phyloP scores from a whole-genome alignment of 1,140 invertebrate genomes.

The Sycophila sp. region DNA sequence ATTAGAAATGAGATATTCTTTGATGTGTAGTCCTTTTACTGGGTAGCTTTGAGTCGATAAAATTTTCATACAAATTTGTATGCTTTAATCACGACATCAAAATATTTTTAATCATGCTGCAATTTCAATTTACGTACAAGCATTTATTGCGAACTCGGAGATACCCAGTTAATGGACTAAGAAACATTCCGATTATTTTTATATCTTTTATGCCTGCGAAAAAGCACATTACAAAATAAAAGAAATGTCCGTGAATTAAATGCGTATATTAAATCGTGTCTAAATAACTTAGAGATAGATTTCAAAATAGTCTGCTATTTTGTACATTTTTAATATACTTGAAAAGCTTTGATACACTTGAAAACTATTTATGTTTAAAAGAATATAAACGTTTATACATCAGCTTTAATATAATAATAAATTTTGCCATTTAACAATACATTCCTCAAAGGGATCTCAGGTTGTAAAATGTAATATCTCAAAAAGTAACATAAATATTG shows the following conservation, averaged over 20 bases:
- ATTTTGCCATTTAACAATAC: conserved; percentile 8
- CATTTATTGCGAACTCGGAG: no score
- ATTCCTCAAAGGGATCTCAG: conserved; percentile 35
- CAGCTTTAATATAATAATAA: conserved; percentile 12
- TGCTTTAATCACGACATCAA: no score
- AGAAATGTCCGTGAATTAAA: neutral
- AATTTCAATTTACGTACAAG: no score
- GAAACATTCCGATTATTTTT: conserved; percentile 30
- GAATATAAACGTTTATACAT: neutral
- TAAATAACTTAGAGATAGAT: conserved; percentile 4
- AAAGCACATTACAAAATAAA: neutral
- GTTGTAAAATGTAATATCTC: conserved; percentile 16
- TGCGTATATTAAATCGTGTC: neutral
- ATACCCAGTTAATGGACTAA: no score
- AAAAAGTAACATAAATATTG: neutral
- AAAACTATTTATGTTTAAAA: conserved; percentile 8
- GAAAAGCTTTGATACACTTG: conserved; percentile 25
- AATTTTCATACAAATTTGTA: no score
- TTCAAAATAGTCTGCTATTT: conserved; percentile 3
- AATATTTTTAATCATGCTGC: no score
- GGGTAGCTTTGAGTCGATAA: no score
- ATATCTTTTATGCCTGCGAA: neutral
- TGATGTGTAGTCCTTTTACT: no score
- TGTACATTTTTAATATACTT: conserved; percentile 19
- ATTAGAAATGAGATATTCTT: conserved; percentile 26